Conservation (phyloP, 2,113 vertebrate genomes). For the Motacilla tschutschensis region DNA sequence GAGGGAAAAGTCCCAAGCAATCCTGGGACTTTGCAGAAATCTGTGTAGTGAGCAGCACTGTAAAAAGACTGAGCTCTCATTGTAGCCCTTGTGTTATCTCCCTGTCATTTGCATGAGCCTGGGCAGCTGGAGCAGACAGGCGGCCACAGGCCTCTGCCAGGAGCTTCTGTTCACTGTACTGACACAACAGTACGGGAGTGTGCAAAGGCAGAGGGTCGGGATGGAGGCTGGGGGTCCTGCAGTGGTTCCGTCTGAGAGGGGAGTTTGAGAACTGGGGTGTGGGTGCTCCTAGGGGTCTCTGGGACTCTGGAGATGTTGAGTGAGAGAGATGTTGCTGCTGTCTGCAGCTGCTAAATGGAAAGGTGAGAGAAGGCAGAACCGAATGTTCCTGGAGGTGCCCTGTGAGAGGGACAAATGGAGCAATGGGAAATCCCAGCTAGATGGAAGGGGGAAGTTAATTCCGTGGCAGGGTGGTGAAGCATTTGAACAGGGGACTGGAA, state of each 20-base stretch:
- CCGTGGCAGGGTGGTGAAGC: background rate
- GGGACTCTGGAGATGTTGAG: background rate
- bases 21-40: background rate
- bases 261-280: background rate
- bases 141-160: background rate
- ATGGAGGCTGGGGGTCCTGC: background rate
- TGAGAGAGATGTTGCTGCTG: background rate
- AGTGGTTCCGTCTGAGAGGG: background rate
- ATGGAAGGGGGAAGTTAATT: background rate
- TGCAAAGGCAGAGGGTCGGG: background rate
- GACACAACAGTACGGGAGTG: fast-evolving
- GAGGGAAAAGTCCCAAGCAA: background rate
- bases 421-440: background rate
- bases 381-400: fast-evolving
- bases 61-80: background rate
- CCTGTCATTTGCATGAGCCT: fast-evolving
- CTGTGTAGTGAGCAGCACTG: background rate
- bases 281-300: background rate
- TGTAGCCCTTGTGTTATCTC: background rate
- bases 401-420: background rate
- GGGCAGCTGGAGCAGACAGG: background rate
- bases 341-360: background rate
- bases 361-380: background rate
- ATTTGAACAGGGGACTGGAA: background rate
- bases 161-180: background rate